These are phyloP conservation scores for Calycopis cecrops DNA, from an alignment of 1,140 invertebrate species.

Conservation along the genomic window DNA sequence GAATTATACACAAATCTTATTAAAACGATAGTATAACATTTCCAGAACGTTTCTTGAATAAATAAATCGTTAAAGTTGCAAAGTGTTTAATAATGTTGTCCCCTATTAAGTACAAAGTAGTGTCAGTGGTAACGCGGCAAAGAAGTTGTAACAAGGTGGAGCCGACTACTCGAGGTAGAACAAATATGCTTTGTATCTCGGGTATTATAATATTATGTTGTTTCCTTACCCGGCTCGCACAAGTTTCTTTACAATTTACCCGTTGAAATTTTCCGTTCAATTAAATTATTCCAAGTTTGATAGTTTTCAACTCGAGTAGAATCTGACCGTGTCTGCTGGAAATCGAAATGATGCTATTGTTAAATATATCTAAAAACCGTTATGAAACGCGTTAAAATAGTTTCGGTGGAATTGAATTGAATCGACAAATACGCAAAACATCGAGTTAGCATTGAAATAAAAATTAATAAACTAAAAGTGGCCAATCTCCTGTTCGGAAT, in stretches of 20 bases:
- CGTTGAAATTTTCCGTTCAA: conserved; percentile 51
- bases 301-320: not conserved
- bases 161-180: conserved; percentile 22
- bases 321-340: too few species aligned
- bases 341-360: too few species aligned
- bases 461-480: conserved; percentile 64
- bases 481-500: conserved; percentile 67
- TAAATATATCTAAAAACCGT: too few species aligned
- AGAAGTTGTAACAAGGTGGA: conserved; percentile 47
- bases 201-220: conserved; percentile 49
- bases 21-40: too few species aligned
- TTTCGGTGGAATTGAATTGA: not conserved
- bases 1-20: too few species aligned
- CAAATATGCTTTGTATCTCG: conserved; percentile 37
- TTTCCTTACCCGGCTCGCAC: conserved; percentile 41
- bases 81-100: conserved; percentile 11
- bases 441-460: conserved; percentile 52
- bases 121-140: conserved; percentile 44
- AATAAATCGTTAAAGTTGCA: conserved; percentile 12
- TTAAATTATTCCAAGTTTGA: conserved; percentile 47
- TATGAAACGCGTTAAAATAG: not conserved
- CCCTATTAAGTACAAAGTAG: conserved; percentile 40
- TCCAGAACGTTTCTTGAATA: not conserved
- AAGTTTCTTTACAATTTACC: conserved; percentile 58
- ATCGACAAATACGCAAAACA: conserved; percentile 32